phyloP scores from a whole-genome alignment of 2,888 invertebrate species.

The Eustalomyia histrio region DNA sequence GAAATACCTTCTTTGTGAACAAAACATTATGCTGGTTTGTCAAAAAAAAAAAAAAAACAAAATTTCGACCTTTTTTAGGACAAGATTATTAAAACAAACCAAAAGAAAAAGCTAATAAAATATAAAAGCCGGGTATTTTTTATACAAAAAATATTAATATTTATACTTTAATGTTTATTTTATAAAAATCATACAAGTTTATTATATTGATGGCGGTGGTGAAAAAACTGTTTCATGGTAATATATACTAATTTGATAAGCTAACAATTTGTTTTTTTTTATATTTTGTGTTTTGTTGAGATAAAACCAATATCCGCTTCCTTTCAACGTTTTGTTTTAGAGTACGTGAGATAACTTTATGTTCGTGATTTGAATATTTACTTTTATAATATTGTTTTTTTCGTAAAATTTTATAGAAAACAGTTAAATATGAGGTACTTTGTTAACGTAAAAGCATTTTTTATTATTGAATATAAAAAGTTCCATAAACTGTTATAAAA shows the following conservation, averaged over 20 bases:
- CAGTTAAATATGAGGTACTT: neutral
- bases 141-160: neutral
- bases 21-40: neutral
- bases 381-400: neutral
- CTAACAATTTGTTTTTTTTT: constrained; percentile 2
- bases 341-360: constrained; percentile 42
- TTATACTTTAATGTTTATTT: neutral
- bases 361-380: constrained; percentile 40
- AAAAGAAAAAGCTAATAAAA: constrained; percentile 3
- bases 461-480: neutral
- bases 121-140: constrained; percentile 19
- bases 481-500: neutral
- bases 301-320: constrained; percentile 53
- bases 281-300: constrained; percentile 10
- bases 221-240: constrained; percentile 19
- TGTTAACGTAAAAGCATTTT: neutral
- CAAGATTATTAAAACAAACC: constrained; percentile 21
- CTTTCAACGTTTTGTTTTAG: constrained; percentile 15
- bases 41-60: neutral
- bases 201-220: neutral
- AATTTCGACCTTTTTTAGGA: neutral
- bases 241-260: constrained; percentile 53
- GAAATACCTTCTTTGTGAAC: neutral
- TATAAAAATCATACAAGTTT: constrained; percentile 4
- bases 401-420: neutral